These are phyloP conservation scores for Cylindroiulus punctatus DNA, from an alignment of 2,888 invertebrate species.

Conservation along the genomic window DNA sequence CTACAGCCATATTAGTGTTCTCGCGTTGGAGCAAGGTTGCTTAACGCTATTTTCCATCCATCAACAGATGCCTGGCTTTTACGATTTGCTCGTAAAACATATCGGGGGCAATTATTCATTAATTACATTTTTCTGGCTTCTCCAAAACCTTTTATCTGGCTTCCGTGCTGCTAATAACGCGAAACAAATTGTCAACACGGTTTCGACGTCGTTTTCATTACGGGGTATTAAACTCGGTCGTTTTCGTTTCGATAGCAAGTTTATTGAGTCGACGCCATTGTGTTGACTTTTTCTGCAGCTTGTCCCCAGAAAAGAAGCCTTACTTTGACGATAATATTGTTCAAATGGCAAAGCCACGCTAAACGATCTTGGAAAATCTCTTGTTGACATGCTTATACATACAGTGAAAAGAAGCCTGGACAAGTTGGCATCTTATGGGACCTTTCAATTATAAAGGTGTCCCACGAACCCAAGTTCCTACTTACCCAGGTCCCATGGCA, in stretches of 20 bases:
- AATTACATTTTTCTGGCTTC: slow-evolving; percentile 31
- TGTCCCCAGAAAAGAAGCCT: too few species aligned
- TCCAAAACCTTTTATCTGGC: slow-evolving; percentile 26
- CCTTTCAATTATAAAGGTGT: too few species aligned
- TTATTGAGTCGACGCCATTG: not conserved
- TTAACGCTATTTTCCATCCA: not conserved
- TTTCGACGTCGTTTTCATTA: not conserved
- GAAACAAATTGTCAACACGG: not conserved
- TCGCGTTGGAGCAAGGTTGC: not conserved
- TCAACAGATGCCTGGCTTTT: slow-evolving; percentile 11
- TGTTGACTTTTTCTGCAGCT: not conserved
- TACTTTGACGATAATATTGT: too few species aligned
- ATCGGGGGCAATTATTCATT: slow-evolving; percentile 35
- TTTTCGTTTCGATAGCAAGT: not conserved
- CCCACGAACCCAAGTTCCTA: too few species aligned
- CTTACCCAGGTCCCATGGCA: too few species aligned
- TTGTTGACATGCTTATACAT: too few species aligned
- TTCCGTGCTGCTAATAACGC: slow-evolving; percentile 20
- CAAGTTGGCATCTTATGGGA: too few species aligned
- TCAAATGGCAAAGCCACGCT: too few species aligned
- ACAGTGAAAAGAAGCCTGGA: too few species aligned
- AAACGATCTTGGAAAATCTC: too few species aligned
- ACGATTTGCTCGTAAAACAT: slow-evolving; percentile 35
- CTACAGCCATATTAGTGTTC: too few species aligned
- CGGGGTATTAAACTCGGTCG: not conserved